These are phyloP conservation scores for Bergia sp. DNA, from an alignment of 92 coral and sea anemone genomes.

Conservation along the genomic window DNA sequence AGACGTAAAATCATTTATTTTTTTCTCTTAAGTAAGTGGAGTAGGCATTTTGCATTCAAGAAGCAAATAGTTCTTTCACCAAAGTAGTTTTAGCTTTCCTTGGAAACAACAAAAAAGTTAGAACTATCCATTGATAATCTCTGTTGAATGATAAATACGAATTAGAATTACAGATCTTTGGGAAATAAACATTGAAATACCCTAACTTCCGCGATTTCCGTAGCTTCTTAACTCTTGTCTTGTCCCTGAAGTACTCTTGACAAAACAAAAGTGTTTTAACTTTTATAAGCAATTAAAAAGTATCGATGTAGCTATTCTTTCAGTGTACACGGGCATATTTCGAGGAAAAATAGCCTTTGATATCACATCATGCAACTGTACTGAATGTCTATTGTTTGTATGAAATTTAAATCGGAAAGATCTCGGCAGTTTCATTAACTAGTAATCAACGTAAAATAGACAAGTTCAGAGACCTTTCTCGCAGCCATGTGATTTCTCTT, in stretches of 20 bases:
- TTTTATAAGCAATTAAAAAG: neutral
- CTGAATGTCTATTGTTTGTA: neutral
- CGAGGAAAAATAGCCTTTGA: neutral
- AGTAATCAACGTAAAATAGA: neutral
- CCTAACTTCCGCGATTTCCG: too few relatives aligned
- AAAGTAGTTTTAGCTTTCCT: neutral
- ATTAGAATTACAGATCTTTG: neutral
- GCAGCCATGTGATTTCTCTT: neutral
- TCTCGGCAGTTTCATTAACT: neutral
- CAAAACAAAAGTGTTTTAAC: neutral
- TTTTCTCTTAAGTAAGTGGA: too few relatives aligned
- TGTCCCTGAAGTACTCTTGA: neutral
- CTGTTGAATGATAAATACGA: neutral
- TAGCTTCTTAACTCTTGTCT: neutral
- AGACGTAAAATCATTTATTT: too few relatives aligned
- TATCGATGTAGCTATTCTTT: neutral
- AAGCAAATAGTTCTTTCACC: neutral
- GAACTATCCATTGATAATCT: neutral
- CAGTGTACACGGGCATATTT: too few relatives aligned
- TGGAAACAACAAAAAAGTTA: too few relatives aligned
- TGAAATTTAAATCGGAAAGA: neutral
- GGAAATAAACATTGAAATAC: neutral
- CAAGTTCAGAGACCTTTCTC: neutral
- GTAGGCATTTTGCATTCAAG: neutral
- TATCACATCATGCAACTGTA: neutral